Evolutionary conservation across 1,140 invertebrate genomes (phyloP).

Genomic region (Saccostrea cuccullata): DNA sequence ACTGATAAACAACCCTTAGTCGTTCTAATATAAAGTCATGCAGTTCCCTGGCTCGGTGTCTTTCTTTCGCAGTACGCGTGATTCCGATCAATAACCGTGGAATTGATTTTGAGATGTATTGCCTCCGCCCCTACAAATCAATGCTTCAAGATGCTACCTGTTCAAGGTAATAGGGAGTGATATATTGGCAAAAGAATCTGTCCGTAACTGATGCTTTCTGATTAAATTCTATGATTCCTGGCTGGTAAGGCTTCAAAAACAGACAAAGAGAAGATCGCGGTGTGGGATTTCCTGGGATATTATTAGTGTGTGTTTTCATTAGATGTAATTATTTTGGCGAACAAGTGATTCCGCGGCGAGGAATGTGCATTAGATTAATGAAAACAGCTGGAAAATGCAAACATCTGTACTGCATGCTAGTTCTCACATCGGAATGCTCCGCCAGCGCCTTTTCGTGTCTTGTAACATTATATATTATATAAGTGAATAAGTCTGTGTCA

Average conservation of each 20-base stretch:
- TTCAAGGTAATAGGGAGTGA: not conserved
- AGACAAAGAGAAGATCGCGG: not conserved
- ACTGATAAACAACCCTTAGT: too few relatives aligned
- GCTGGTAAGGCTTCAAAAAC: not conserved
- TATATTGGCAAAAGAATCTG: not conserved
- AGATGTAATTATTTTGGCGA: constrained; percentile 7
- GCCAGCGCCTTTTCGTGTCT: not conserved
- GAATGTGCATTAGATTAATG: constrained; percentile 31
- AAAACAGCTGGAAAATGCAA: constrained; percentile 15
- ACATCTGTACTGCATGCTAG: not conserved
- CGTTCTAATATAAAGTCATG: too few relatives aligned
- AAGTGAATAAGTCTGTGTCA: not conserved
- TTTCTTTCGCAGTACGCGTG: not conserved
- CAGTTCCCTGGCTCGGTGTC: too few relatives aligned
- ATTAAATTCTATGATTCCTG: not conserved
- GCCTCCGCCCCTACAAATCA: not conserved
- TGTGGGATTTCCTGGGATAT: not conserved
- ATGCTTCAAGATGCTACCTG: not conserved
- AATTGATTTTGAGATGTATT: constrained; percentile 19
- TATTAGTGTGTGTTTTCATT: not conserved
- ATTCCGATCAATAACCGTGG: not conserved
- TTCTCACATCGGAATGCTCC: not conserved
- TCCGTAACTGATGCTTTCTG: not conserved
- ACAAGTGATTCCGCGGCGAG: not conserved
- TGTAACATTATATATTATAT: not conserved